Percentiles rank a stretch among this genome's conserved stretches.
phyloP scores from a whole-genome alignment of 2,888 invertebrate species.

The Hypsopygia costalis region DNA sequence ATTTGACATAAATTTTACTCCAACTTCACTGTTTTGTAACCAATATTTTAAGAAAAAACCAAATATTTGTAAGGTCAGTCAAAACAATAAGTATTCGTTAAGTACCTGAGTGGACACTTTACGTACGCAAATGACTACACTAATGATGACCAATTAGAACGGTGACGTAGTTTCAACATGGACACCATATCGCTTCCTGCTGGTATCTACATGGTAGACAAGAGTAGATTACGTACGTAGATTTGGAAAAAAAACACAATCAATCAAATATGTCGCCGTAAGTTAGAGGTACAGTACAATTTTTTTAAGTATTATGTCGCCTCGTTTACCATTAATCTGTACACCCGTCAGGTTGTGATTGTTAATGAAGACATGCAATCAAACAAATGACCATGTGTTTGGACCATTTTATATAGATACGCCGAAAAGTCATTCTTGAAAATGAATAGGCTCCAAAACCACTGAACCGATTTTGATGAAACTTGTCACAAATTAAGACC shows the following conservation, averaged over 20 bases:
- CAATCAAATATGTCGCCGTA: neutral
- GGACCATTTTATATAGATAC: too few relatives aligned
- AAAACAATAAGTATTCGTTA: neutral
- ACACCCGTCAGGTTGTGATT: too few relatives aligned
- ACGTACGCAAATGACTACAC: neutral
- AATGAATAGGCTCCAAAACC: too few relatives aligned
- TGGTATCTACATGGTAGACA: neutral
- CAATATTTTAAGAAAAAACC: neutral
- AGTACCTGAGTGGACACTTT: neutral
- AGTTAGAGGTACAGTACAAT: neutral
- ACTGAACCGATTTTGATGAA: too few relatives aligned
- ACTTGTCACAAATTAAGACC: too few relatives aligned
- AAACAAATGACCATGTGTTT: too few relatives aligned
- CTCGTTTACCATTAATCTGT: too few relatives aligned
- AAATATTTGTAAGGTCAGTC: neutral
- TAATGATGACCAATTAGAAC: constrained; percentile 7
- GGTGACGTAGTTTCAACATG: constrained; percentile 1
- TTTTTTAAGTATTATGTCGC: too few relatives aligned
- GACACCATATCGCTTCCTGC: neutral
- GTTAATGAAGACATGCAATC: too few relatives aligned
- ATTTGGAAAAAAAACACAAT: neutral
- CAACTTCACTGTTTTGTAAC: neutral
- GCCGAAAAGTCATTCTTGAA: too few relatives aligned
- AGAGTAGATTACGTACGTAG: too few relatives aligned
- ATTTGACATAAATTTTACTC: too few relatives aligned